A percentile compares a stretch with the other conserved stretches of the same genome.
Evolutionary conservation across 2,113 vertebrate genomes (phyloP).

Genomic region (Calidris pygmaea): DNA sequence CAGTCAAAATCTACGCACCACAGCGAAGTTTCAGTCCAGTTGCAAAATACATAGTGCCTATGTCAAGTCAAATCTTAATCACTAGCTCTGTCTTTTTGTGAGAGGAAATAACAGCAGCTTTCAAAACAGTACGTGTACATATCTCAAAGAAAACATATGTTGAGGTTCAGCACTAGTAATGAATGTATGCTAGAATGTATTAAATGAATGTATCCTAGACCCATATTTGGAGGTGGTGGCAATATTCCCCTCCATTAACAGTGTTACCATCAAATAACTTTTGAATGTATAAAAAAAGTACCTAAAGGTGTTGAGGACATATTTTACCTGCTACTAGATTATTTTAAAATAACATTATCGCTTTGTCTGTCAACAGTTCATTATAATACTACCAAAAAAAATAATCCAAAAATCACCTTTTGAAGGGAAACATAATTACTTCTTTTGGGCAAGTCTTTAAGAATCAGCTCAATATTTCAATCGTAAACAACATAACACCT

Average conservation of each 20-base stretch:
- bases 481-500: not conserved
- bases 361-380: not conserved
- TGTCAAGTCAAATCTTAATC: not conserved
- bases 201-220: not conserved
- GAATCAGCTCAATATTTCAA: not conserved
- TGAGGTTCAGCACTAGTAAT: not conserved
- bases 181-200: too few relatives aligned
- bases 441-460: not conserved
- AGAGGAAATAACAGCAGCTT: not conserved
- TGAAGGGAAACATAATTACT: not conserved
- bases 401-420: not conserved
- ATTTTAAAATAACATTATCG: not conserved
- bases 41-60: not conserved
- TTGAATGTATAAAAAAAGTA: not conserved
- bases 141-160: not conserved
- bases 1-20: not conserved
- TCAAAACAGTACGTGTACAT: not conserved
- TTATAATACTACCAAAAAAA: not conserved
- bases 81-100: not conserved
- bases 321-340: not conserved
- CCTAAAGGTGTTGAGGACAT: not conserved
- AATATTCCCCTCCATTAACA: not conserved
- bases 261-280: not conserved
- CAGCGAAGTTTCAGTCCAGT: not conserved
- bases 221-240: fast-evolving